Conservation (phyloP, 2,797 vertebrate genomes). For the Tauraco hartlaubi region DNA sequence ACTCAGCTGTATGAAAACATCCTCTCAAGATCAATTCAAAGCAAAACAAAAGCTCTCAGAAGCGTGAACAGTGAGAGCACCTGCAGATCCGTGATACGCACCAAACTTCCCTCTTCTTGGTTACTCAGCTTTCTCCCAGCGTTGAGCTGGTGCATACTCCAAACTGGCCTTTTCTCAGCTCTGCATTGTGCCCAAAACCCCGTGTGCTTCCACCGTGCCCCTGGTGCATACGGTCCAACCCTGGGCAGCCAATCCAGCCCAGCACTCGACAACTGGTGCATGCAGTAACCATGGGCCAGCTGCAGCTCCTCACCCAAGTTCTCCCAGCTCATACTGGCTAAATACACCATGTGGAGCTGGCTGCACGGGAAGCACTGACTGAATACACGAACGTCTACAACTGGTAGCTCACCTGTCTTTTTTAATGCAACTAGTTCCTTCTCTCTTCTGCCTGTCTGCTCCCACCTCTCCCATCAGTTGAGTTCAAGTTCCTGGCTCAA, state of each 20-base stretch:
- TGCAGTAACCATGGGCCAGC: neutral
- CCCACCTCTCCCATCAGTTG: neutral
- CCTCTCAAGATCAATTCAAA: neutral
- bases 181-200: neutral
- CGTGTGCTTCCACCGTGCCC: neutral
- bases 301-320: neutral
- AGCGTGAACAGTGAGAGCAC: neutral
- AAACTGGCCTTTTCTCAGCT: neutral
- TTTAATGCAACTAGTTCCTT: neutral
- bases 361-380: neutral
- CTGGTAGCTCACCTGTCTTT: neutral
- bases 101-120: neutral
- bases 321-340: neutral
- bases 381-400: neutral
- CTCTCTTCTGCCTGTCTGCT: neutral
- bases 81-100: neutral
- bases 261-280: accelerated
- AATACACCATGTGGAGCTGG: neutral
- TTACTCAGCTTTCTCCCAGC: neutral
- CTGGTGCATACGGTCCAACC: neutral
- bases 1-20: neutral
- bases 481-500: neutral
- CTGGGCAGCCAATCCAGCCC: neutral
- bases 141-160: accelerated
- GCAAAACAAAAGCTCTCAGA: neutral